Conservation (phyloP, 2,113 vertebrate species). For the Leptosomus discolor region DNA sequence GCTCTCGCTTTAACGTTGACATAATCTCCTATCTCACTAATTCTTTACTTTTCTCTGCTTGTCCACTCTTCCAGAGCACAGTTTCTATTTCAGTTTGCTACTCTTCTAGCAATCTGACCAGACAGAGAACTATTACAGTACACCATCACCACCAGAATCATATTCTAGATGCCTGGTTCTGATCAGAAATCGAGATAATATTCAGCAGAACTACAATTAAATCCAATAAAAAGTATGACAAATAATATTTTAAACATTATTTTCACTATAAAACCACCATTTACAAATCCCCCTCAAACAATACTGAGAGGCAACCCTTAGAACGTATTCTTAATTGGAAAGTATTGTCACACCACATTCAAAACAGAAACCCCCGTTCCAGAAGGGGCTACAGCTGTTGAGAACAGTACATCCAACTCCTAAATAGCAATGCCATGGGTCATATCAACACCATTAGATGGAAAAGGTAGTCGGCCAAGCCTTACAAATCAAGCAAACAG, state of each 20-base stretch:
- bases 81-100: background rate
- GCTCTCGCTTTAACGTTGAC: background rate
- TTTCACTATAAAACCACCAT: background rate
- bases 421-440: background rate
- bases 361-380: background rate
- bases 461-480: background rate
- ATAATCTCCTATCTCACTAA: background rate
- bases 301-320: background rate
- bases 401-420: background rate
- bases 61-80: background rate
- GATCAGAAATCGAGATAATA: background rate
- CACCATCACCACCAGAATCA: background rate
- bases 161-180: background rate
- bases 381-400: background rate
- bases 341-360: background rate
- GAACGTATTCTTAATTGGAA: background rate
- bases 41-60: background rate
- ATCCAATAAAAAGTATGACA: background rate
- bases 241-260: background rate
- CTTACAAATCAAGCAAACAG: background rate
- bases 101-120: background rate
- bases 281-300: background rate
- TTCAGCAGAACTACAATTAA: background rate
- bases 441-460: background rate
- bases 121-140: background rate